A percentile compares a stretch with the other conserved stretches of the same genome.
These are phyloP conservation scores for Loripinus fragilis DNA, from an alignment of 2,888 invertebrate species.

Conservation along the genomic window DNA sequence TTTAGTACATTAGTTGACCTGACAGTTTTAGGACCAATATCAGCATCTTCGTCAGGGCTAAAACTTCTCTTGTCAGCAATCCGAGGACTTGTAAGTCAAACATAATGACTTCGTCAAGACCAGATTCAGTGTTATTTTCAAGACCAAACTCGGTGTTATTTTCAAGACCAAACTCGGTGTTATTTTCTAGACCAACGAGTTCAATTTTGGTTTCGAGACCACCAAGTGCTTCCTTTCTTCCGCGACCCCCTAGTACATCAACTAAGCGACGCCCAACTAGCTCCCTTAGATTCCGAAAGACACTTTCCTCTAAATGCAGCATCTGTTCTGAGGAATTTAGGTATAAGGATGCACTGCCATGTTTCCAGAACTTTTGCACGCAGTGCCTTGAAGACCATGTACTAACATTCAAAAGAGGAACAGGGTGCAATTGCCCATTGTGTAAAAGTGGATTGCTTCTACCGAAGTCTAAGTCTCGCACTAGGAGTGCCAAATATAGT, in stretches of 20 bases:
- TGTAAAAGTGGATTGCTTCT: slow-evolving; percentile 51
- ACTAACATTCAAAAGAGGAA: slow-evolving; percentile 51
- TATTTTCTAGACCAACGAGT: slow-evolving; percentile 59
- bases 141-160: slow-evolving; percentile 53
- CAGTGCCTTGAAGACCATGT: slow-evolving; percentile 56
- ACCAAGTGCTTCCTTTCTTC: slow-evolving; percentile 48
- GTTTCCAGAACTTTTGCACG: slow-evolving; percentile 53
- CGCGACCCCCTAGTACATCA: background rate
- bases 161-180: slow-evolving; percentile 51
- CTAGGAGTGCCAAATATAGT: slow-evolving; percentile 10
- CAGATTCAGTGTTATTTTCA: slow-evolving; percentile 27
- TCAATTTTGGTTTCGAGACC: slow-evolving; percentile 57
- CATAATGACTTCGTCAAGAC: slow-evolving; percentile 14
- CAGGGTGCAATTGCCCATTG: slow-evolving; percentile 55
- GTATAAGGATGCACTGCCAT: slow-evolving; percentile 44
- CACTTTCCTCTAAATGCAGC: slow-evolving; percentile 9
- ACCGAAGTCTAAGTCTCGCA: slow-evolving; percentile 25
- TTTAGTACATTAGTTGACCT: too few relatives aligned
- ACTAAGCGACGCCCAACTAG: background rate
- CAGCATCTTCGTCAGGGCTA: too few relatives aligned
- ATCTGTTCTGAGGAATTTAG: slow-evolving; percentile 22
- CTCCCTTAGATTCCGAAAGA: background rate
- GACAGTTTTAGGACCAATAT: too few relatives aligned
- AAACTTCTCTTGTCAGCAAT: too few relatives aligned
- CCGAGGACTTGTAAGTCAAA: too few relatives aligned